phyloP scores from a whole-genome alignment of 2,113 vertebrate genomes.

The Micronycteris hirsuta region DNA sequence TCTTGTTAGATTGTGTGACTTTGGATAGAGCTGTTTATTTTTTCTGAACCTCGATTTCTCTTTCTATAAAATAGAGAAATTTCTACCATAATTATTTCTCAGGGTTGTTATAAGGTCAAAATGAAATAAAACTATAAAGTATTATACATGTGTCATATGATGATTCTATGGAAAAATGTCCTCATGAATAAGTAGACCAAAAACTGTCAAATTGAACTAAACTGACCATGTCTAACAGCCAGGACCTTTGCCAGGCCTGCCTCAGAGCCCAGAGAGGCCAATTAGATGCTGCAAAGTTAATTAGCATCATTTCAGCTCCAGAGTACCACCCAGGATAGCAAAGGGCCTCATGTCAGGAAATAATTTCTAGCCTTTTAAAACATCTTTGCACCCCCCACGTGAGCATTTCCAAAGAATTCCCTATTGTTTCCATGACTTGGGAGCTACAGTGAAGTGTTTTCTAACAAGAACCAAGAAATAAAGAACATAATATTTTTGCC shows the following conservation, averaged over 20 bases:
- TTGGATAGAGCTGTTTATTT: not conserved
- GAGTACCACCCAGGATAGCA: not conserved
- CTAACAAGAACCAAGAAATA: not conserved
- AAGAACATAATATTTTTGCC: not conserved
- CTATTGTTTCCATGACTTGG: not conserved
- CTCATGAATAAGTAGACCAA: not conserved
- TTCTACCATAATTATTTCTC: not conserved
- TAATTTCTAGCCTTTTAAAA: not conserved
- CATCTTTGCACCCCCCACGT: not conserved
- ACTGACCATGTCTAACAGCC: conserved; percentile 30
- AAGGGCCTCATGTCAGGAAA: not conserved
- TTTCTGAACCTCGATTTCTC: not conserved
- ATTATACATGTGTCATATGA: not conserved
- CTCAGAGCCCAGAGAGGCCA: conserved; percentile 6
- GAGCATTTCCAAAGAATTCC: conserved; percentile 2
- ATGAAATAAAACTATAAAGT: not conserved
- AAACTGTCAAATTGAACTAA: conserved; percentile 21
- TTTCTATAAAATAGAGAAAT: not conserved
- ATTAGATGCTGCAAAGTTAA: conserved; percentile 8
- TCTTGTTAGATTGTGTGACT: not conserved
- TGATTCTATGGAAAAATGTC: not conserved
- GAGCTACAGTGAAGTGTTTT: not conserved
- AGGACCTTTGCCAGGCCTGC: not conserved
- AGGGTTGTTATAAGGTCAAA: not conserved
- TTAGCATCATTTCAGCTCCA: not conserved